Percentiles rank a stretch among this genome's conserved stretches.
These are phyloP conservation scores for Phrynocephalus forsythii DNA, from an alignment of 2,797 vertebrate genomes.

Conservation along the genomic window DNA sequence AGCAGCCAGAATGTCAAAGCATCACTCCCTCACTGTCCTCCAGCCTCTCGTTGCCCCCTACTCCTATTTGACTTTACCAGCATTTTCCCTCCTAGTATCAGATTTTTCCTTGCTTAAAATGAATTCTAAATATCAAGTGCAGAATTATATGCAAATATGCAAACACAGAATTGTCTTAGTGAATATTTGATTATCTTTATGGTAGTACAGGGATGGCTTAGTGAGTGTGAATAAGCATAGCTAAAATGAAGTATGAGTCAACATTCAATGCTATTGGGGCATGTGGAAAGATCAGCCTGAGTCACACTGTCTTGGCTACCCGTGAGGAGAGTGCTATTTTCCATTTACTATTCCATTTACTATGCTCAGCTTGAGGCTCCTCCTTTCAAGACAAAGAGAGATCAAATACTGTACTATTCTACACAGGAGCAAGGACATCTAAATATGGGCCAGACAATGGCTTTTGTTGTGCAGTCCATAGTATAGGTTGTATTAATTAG, in stretches of 20 bases:
- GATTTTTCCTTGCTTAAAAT: neutral
- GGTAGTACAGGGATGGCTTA: neutral
- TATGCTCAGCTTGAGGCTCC: neutral
- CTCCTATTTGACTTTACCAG: neutral
- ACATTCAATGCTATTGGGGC: neutral
- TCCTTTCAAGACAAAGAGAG: neutral
- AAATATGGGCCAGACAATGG: neutral
- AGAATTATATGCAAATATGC: neutral
- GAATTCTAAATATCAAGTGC: neutral
- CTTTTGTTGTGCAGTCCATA: neutral
- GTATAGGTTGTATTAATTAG: neutral
- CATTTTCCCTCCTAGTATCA: neutral
- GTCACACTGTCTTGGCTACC: neutral
- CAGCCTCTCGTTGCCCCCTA: neutral
- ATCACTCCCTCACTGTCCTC: neutral
- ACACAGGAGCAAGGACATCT: neutral
- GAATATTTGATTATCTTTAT: constrained; percentile 5
- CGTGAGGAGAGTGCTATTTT: neutral
- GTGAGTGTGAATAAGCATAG: neutral
- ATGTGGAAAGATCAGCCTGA: neutral
- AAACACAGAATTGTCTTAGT: neutral
- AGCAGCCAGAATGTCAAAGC: neutral
- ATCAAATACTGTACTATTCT: neutral
- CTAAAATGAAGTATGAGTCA: constrained; percentile 12
- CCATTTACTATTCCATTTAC: neutral